Percentiles rank a stretch among this genome's conserved stretches.
Conservation (phyloP, 1,140 invertebrate genomes). For the Cataglyphis hispanica region DNA sequence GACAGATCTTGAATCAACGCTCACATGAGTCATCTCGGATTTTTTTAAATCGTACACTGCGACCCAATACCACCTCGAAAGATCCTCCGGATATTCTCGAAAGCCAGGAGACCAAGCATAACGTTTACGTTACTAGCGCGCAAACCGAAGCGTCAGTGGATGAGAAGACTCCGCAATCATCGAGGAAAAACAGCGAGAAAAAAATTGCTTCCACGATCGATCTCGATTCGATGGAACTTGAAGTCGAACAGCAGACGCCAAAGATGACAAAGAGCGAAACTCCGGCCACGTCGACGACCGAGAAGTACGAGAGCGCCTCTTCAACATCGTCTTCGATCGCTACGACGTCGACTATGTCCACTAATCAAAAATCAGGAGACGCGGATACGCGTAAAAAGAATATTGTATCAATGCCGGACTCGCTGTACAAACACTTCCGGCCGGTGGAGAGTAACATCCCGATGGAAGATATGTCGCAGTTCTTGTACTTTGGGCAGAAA, state of each 20-base stretch:
- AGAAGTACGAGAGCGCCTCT: constrained; percentile 30
- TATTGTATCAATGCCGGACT: constrained; percentile 87
- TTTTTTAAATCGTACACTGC: constrained; percentile 33
- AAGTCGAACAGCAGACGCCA: background rate
- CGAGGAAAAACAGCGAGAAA: background rate
- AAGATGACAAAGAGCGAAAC: constrained; percentile 25
- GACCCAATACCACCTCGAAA: constrained; percentile 51
- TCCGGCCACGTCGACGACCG: constrained; percentile 22
- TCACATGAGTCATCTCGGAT: constrained; percentile 34
- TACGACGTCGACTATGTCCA: background rate
- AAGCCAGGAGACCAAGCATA: constrained; percentile 79
- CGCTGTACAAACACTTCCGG: constrained; percentile 89
- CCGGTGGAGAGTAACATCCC: constrained; percentile 89
- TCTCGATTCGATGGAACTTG: background rate
- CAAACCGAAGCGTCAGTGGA: constrained; percentile 25
- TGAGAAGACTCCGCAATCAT: constrained; percentile 30
- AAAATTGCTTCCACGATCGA: background rate
- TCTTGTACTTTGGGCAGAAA: constrained; percentile 91
- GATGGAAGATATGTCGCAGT: constrained; percentile 90
- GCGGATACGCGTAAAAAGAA: constrained; percentile 79
- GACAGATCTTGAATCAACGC: constrained; percentile 72
- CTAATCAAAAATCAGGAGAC: constrained; percentile 68
- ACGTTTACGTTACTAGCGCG: constrained; percentile 73
- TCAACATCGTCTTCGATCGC: background rate
- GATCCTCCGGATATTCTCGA: constrained; percentile 77